These are phyloP conservation scores for Drosophila lacicola DNA, from an alignment of 2,888 invertebrate genomes.

Conservation along the genomic window DNA sequence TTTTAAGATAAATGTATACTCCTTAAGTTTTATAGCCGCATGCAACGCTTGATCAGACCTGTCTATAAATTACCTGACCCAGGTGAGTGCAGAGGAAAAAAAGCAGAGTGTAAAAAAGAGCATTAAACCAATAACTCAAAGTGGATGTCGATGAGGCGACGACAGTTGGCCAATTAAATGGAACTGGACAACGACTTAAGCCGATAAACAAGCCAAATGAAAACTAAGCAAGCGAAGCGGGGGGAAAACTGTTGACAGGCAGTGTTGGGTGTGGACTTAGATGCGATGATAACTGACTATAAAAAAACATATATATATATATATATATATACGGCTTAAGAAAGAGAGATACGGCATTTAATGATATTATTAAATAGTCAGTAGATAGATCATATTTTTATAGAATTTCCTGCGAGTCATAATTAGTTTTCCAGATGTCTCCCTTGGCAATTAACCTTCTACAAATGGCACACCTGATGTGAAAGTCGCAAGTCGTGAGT, in stretches of 20 bases:
- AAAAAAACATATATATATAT: background rate
- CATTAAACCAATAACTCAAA: conserved; percentile 55
- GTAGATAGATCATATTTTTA: too few species aligned
- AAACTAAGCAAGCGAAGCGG: background rate
- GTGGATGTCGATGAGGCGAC: conserved; percentile 45
- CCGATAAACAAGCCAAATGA: conserved; percentile 4
- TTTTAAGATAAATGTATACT: background rate
- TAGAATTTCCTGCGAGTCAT: background rate
- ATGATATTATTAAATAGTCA: background rate
- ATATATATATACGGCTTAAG: background rate
- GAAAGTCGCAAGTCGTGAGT: too few species aligned
- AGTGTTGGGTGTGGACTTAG: conserved; percentile 5
- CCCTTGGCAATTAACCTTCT: conserved; percentile 28
- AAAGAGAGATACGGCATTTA: background rate
- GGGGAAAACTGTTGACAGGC: conserved; percentile 3
- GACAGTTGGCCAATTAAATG: conserved; percentile 30
- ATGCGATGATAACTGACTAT: background rate
- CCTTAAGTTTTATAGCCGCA: background rate
- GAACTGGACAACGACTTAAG: conserved; percentile 19
- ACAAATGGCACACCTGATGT: conserved; percentile 41
- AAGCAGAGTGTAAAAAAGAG: background rate
- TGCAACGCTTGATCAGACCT: too few species aligned
- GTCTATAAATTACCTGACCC: conserved; percentile 14
- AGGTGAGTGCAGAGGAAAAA: conserved; percentile 20
- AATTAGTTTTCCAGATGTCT: conserved; percentile 2